Conservation (phyloP, 2,797 vertebrate species). For the Buphagus erythrorhynchus region DNA sequence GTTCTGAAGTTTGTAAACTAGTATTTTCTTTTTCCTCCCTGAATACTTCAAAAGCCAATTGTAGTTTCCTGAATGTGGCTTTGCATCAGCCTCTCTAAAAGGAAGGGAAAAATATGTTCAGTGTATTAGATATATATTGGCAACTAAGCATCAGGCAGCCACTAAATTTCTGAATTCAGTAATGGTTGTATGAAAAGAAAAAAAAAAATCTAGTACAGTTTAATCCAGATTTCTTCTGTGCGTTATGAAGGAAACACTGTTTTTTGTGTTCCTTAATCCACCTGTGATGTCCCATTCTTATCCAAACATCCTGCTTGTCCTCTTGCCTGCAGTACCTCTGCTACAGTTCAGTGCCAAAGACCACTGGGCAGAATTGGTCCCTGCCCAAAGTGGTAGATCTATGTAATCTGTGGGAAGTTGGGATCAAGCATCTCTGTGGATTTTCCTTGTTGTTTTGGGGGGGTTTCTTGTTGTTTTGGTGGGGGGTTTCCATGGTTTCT, state of each 20-base stretch:
- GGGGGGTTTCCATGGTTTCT: background rate
- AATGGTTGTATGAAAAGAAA: background rate
- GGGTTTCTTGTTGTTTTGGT: background rate
- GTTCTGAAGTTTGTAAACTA: background rate
- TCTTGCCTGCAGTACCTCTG: background rate
- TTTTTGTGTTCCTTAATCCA: background rate
- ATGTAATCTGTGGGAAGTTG: background rate
- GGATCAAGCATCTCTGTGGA: background rate
- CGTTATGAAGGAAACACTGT: background rate
- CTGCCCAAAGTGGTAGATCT: background rate
- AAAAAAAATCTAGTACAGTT: background rate
- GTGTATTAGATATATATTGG: background rate
- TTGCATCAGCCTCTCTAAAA: background rate
- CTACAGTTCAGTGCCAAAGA: background rate
- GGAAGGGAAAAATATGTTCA: background rate
- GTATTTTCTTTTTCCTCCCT: rapidly evolving
- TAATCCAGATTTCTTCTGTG: background rate
- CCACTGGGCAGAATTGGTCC: background rate
- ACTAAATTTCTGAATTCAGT: background rate
- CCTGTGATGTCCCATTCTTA: background rate
- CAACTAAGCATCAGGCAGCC: background rate
- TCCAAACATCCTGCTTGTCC: background rate
- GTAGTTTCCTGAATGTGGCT: background rate
- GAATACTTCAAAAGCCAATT: background rate
- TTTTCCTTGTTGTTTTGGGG: background rate